Evolutionary conservation across 2,888 invertebrate species (phyloP).

Genomic region (Prostheceraeus crozeri): DNA sequence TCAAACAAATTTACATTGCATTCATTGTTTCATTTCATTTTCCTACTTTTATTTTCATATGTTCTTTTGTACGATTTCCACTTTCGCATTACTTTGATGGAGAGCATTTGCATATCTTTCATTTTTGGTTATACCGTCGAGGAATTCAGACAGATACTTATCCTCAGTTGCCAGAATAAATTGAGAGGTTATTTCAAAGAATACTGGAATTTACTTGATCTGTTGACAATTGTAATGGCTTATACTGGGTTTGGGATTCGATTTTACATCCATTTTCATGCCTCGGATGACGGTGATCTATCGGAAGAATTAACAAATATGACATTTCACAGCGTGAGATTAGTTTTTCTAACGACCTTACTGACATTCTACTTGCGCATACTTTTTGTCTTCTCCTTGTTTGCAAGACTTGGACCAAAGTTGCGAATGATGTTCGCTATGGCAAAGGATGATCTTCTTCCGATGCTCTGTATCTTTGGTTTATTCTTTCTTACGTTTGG

Average conservation of each 20-base stretch:
- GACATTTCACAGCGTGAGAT: background rate
- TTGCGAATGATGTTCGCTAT: constrained; percentile 38
- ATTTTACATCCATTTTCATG: too few relatives aligned
- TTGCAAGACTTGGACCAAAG: constrained; percentile 33
- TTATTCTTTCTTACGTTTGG: constrained; percentile 37
- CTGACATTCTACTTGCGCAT: constrained; percentile 27
- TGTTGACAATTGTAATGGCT: constrained; percentile 9
- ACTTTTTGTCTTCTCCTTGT: constrained; percentile 25
- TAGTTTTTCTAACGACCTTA: constrained; percentile 30
- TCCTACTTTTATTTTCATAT: constrained; percentile 30
- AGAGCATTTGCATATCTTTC: constrained; percentile 20
- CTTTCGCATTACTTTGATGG: background rate
- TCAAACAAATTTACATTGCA: constrained; percentile 29
- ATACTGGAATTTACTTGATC: constrained; percentile 28
- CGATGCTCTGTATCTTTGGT: constrained; percentile 31
- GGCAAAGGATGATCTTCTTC: constrained; percentile 35
- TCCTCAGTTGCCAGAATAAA: background rate
- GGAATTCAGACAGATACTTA: constrained; percentile 25
- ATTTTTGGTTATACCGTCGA: constrained; percentile 31
- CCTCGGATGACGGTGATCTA: too few relatives aligned
- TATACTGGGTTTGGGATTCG: constrained; percentile 17
- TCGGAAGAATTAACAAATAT: too few relatives aligned
- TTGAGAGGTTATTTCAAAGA: constrained; percentile 6
- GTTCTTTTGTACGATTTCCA: constrained; percentile 31
- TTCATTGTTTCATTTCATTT: constrained; percentile 28